phyloP scores from a whole-genome alignment of 92 coral and sea anemone genomes.

The Galaxea fascicularis region DNA sequence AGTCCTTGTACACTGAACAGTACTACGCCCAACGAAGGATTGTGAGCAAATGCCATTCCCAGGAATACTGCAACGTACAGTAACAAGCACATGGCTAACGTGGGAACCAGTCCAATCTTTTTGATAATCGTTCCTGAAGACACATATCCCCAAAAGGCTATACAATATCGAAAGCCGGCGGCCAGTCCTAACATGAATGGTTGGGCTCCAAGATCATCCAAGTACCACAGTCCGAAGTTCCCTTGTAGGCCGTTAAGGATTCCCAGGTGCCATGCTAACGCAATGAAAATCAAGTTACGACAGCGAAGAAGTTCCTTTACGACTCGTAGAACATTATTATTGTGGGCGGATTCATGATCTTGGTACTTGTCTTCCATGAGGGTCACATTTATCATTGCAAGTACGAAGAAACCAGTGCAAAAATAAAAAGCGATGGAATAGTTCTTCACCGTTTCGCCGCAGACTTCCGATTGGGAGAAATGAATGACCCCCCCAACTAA shows the following conservation, averaged over 20 bases:
- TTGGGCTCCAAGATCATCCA: conserved; percentile 67
- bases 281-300: conserved; percentile 16
- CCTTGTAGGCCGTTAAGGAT: conserved; percentile 49
- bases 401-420: conserved; percentile 41
- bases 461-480: conserved; percentile 29
- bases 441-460: conserved; percentile 38
- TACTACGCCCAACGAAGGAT: conserved; percentile 55
- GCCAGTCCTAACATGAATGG: conserved; percentile 65
- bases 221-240: conserved; percentile 62
- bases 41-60: conserved; percentile 34
- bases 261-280: conserved; percentile 24
- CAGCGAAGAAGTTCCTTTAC: not conserved
- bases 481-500: conserved; percentile 56
- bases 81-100: conserved; percentile 24
- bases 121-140: conserved; percentile 29
- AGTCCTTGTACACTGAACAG: conserved; percentile 37
- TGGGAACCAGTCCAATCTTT: conserved; percentile 25
- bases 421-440: conserved; percentile 48
- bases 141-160: conserved; percentile 22
- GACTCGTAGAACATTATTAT: not conserved
- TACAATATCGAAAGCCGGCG: conserved; percentile 41
- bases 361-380: conserved; percentile 35
- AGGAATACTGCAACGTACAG: conserved; percentile 20
- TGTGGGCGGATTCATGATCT: not conserved
- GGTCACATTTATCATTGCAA: conserved; percentile 13